Evolutionary conservation across 2,113 vertebrate genomes (phyloP), one percentile per base, ranked within the genome.

Genomic region (Oreochromis spilurus): DNA sequence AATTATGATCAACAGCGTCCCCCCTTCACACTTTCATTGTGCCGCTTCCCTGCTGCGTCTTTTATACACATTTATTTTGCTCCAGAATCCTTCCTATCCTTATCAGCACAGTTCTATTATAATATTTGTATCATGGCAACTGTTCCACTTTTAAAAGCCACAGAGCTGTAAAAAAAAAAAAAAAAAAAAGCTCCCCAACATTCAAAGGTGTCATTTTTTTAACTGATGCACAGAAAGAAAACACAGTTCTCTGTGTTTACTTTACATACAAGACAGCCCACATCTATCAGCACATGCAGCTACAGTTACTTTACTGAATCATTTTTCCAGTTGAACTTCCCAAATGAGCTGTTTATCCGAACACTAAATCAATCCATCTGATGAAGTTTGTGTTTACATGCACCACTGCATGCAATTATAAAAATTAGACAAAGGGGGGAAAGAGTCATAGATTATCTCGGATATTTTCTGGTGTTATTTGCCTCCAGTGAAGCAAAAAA

Each of bases 1-100:
- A 93, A 92, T 93, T 91, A 91, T 78, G 79, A 91, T 89, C 92
- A 86, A 65, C 89, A 90, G 79, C 34, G 8, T 14, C 26, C 26
- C 40, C 9, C 26, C 10, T 82, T 91, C 85, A 87, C 79, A 82
- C 38, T 72, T 90, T 86, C 75, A 86, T 86, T 87, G 65, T 40
- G 14, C 52, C 1, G 26, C 50, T 82, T 62, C 77, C 79, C 45
- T 19, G 70, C 89, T 93, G 90, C 77, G 65, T 65, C 88, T 81
- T 84, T 57, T 54, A 55, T 50, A 60, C 31, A 45, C 77, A 83
- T 90, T 85, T 79, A 70, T 84, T 85, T 88, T 77, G 31, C 48
- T 77, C 55, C 62, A 54, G 75, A 83, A 34, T 89, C 53, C 24
- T 43, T 83, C 36, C 54, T 21, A 9, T 81, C 40, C 45, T 40